Percentiles rank a stretch among this genome's conserved stretches.
Evolutionary conservation across 2,888 invertebrate species (phyloP).

Genomic region (Helobdella robusta): DNA sequence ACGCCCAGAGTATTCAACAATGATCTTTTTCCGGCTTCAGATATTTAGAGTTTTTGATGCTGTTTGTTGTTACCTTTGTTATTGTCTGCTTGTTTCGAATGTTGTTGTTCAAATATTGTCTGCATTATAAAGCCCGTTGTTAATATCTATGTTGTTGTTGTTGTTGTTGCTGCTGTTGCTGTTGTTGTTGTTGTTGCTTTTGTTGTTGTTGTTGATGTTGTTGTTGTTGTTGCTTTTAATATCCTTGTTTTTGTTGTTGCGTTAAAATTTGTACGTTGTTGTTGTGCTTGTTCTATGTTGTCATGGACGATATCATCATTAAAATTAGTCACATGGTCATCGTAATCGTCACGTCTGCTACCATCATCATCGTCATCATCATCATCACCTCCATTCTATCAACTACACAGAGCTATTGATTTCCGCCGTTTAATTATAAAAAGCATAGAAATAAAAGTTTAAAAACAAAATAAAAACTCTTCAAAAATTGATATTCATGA

Average conservation of each 20-base stretch:
- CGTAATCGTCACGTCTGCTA: no score
- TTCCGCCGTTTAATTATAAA: no score
- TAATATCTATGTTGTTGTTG: neutral
- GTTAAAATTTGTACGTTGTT: neutral
- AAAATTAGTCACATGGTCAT: no score
- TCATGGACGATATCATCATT: no score
- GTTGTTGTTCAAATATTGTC: neutral
- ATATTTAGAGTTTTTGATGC: neutral
- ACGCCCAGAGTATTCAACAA: no score
- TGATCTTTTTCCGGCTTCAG: neutral
- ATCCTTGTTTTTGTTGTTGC: neutral
- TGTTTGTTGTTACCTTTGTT: neutral
- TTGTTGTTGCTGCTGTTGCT: neutral
- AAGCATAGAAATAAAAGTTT: no score
- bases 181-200: neutral
- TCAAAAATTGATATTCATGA: no score
- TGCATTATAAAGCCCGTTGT: neutral
- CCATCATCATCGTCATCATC: no score
- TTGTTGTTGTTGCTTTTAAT: neutral
- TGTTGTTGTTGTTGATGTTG: neutral
- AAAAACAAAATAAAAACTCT: no score
- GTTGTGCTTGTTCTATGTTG: neutral
- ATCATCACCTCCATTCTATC: no score
- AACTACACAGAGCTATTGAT: no score
- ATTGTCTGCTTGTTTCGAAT: neutral